Evolutionary conservation across 92 coral and sea anemone genomes (phyloP), one percentile per base, ranked within the genome.

Genomic region (Palythoa grandiflora): DNA sequence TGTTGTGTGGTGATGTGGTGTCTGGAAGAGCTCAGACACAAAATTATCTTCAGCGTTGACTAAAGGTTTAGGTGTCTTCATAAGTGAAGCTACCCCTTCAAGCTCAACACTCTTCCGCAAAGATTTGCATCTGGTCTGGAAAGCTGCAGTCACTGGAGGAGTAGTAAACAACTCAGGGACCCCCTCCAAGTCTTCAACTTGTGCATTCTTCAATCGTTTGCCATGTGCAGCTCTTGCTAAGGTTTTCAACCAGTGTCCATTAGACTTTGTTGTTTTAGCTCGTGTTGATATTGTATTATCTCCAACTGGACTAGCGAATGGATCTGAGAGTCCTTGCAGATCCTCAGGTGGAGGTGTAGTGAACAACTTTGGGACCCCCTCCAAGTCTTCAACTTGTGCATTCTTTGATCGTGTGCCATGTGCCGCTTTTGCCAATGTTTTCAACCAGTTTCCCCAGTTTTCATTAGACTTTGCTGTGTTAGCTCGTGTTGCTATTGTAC

Each of bases 191-290:
- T 94, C 87, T 28, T 77, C 88, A 6, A 79, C 70, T 1, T 88
- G 48, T 2, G 78, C 66, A 21, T 79, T 87, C 52, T 73, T 84
- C 47, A 85, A 77, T 60, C 90, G 75, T 21, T 84, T 87, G 20
- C 83, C 92, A 66, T 84, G 86, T 2, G 94, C 77, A 19, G 94
- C 91, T 51, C 84, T 93, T 37, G 96, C 93, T 13, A 94, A 76
- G 78, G 91, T 79, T 59, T 90, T 92, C 81, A 94, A 77, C 98
- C 94, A 94, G 88, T 91, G 91, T 71, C 91, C 92, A 77, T 80
- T 50, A 65, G 88, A 63, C 84, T 92, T 73, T 47, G 73, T 8
- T 77, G 72, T 60, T 61, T 38, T 54, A 38, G 85, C 61, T 17
- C 47, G 71, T 36, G 86, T 66, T 15, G 88, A 68, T 39, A 16